Evolutionary conservation across 2,888 invertebrate genomes (phyloP).

Genomic region (Hypomecis atomaria): DNA sequence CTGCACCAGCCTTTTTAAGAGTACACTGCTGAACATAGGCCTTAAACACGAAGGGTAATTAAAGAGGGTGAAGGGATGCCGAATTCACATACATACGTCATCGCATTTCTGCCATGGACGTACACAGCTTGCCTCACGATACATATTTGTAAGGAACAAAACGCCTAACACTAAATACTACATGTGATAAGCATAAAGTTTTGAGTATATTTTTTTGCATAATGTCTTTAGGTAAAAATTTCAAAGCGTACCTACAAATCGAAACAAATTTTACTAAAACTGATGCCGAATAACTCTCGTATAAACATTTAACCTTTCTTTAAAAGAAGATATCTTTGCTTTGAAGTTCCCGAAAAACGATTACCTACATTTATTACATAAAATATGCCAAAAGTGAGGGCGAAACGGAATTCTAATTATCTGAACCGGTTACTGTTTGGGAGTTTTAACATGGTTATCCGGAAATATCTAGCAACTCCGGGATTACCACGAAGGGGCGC

Average conservation of each 20-base stretch:
- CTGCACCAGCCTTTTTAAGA: no score
- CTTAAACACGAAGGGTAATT: no score
- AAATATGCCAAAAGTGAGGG: slow-evolving; percentile 39
- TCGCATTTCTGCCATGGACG: no score
- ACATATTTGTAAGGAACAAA: no score
- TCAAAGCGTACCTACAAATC: not conserved
- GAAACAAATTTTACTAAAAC: not conserved
- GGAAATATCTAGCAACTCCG: slow-evolving; percentile 26
- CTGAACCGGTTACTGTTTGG: slow-evolving; percentile 42
- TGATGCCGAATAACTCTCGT: slow-evolving; percentile 31
- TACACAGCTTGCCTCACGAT: no score
- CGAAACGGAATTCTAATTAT: slow-evolving; percentile 48
- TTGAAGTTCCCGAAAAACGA: slow-evolving; percentile 39
- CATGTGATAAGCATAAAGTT: no score
- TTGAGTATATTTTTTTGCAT: no score
- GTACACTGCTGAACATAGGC: no score
- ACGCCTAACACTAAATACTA: no score
- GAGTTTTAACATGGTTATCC: slow-evolving; percentile 53
- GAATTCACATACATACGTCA: no score
- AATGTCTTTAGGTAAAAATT: not conserved
- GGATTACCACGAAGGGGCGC: slow-evolving; percentile 42
- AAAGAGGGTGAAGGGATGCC: no score
- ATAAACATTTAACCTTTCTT: slow-evolving; percentile 39
- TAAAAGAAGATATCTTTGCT: slow-evolving; percentile 27
- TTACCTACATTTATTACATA: slow-evolving; percentile 48